These are phyloP conservation scores for Silvanus unidentatus DNA, from an alignment of 2,888 invertebrate genomes.

Conservation along the genomic window DNA sequence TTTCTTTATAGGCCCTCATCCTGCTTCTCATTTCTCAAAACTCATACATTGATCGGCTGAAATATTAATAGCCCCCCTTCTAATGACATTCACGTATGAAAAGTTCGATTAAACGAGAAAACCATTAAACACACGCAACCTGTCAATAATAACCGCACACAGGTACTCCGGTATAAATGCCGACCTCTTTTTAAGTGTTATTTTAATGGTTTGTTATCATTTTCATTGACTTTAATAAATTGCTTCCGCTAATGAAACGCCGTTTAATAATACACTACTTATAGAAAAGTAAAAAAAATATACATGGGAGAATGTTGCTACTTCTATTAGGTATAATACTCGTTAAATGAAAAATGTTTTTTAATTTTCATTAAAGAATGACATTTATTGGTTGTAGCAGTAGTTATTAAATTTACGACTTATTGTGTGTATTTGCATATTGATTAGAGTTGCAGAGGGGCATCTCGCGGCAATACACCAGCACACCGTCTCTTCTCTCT, in stretches of 20 bases:
- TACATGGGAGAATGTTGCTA: too few relatives aligned
- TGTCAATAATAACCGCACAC: slow-evolving; percentile 7
- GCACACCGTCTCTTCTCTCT: not conserved
- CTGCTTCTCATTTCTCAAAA: too few relatives aligned
- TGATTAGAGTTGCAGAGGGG: slow-evolving; percentile 25
- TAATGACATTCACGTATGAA: slow-evolving; percentile 19
- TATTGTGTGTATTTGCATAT: slow-evolving; percentile 32
- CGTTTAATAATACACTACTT: too few relatives aligned
- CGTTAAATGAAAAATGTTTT: slow-evolving; percentile 13
- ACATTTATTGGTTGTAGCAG: slow-evolving; percentile 24
- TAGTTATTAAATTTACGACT: slow-evolving; percentile 33
- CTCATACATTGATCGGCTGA: too few relatives aligned
- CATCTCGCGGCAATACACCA: not conserved
- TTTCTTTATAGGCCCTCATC: slow-evolving; percentile 13
- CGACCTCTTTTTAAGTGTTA: too few relatives aligned
- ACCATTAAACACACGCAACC: slow-evolving; percentile 17
- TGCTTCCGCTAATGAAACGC: too few relatives aligned
- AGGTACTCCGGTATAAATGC: too few relatives aligned
- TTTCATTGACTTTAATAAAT: too few relatives aligned
- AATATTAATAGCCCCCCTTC: too few relatives aligned
- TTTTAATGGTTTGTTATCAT: too few relatives aligned
- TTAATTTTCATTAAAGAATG: slow-evolving; percentile 24
- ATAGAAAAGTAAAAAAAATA: too few relatives aligned
- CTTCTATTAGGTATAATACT: too few relatives aligned
- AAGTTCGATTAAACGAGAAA: slow-evolving; percentile 13